A percentile compares a stretch with the other conserved stretches of the same genome.
Conservation (phyloP, 2,113 vertebrate genomes). For the Phyllostomus discolor region DNA sequence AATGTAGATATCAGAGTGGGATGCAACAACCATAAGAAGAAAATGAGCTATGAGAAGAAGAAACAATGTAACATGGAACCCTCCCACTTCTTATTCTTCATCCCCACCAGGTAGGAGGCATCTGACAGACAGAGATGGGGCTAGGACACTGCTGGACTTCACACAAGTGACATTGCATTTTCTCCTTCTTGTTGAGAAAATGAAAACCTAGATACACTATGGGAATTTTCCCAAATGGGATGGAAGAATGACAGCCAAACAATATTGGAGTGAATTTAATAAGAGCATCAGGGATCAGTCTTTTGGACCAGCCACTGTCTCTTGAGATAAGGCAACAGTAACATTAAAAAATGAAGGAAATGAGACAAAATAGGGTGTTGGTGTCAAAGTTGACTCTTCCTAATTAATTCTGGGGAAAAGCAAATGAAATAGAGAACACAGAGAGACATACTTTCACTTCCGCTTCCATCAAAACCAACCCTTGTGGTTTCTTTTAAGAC, state of each 20-base stretch:
- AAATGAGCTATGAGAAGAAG: background rate
- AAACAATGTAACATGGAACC: background rate
- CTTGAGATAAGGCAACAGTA: background rate
- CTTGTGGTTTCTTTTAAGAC: background rate
- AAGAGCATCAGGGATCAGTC: background rate
- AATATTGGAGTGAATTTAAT: background rate
- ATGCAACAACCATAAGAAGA: background rate
- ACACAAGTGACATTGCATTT: background rate
- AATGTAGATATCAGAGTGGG: background rate
- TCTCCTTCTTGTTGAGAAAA: background rate
- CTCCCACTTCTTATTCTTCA: background rate
- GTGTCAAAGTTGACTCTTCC: background rate
- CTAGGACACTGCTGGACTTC: background rate
- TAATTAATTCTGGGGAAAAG: background rate
- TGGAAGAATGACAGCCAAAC: background rate
- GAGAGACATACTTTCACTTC: background rate
- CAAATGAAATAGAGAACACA: background rate
- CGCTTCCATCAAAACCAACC: background rate
- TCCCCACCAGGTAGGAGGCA: too few species aligned
- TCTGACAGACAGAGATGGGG: background rate
- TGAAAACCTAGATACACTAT: background rate
- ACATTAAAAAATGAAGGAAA: background rate
- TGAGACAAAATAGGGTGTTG: background rate
- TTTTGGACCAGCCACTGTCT: background rate
- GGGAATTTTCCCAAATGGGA: background rate